These are phyloP conservation scores for Spinibarbus caldwelli DNA, from an alignment of 2,797 vertebrate genomes.

Conservation along the genomic window DNA sequence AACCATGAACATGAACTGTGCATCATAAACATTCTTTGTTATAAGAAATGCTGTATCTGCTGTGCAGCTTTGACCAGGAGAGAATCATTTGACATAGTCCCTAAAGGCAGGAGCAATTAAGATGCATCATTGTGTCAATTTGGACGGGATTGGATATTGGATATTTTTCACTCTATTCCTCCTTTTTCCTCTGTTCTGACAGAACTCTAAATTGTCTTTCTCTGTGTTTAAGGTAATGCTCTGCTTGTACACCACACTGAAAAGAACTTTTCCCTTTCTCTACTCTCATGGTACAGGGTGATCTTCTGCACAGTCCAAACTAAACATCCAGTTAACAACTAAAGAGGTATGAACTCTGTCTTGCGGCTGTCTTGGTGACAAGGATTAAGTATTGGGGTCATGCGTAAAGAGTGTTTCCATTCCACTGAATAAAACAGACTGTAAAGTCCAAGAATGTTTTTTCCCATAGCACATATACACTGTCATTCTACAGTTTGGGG, in stretches of 20 bases:
- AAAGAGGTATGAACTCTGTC: constrained; percentile 9
- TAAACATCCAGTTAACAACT: constrained; percentile 22
- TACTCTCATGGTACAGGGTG: neutral
- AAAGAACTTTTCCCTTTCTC: constrained; percentile 8
- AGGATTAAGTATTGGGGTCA: constrained; percentile 2
- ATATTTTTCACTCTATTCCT: neutral
- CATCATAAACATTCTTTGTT: neutral
- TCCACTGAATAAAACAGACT: constrained; percentile 15
- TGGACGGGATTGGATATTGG: neutral
- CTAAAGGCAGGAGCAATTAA: constrained; percentile 3
- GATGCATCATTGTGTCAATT: neutral
- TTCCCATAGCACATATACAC: neutral
- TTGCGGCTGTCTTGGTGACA: constrained; percentile 27
- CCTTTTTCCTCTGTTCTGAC: neutral
- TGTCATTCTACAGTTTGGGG: neutral
- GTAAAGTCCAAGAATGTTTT: neutral
- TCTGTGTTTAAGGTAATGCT: constrained; percentile 9
- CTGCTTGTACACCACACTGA: neutral
- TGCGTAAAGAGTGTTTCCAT: constrained; percentile 1
- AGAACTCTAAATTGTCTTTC: neutral
- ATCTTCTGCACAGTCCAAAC: constrained; percentile 17
- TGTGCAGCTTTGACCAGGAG: constrained; percentile 11
- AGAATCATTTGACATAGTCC: neutral
- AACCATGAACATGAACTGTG: neutral
- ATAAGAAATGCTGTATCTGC: neutral